Evolutionary conservation across 2,113 vertebrate species (phyloP).

Genomic region (Tychaedon coryphoeus): DNA sequence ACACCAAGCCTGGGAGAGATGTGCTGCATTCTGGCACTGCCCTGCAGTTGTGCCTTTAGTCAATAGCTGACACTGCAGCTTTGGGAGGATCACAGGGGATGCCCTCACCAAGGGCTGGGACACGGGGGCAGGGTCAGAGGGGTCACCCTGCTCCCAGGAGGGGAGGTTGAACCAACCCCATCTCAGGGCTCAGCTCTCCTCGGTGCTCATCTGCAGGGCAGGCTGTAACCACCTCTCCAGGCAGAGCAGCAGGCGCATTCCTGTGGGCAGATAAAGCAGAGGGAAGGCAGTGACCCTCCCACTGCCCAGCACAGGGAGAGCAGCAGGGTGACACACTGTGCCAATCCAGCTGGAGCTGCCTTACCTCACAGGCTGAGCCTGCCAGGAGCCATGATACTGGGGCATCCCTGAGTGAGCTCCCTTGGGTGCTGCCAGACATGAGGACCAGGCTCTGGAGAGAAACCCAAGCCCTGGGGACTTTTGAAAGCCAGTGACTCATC

Average conservation of each 20-base stretch:
- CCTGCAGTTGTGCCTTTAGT: background rate
- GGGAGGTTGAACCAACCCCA: fast-evolving
- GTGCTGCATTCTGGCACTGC: background rate
- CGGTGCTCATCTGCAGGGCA: fast-evolving
- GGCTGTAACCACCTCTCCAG: background rate
- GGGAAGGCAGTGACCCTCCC: background rate
- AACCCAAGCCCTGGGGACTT: background rate
- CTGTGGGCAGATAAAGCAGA: background rate
- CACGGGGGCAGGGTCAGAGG: no score
- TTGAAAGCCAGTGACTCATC: background rate
- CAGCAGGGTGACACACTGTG: fast-evolving
- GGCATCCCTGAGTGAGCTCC: background rate
- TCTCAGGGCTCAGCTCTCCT: background rate
- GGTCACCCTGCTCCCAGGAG: background rate
- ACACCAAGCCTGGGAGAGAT: background rate
- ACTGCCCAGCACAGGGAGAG: background rate
- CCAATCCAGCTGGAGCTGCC: background rate
- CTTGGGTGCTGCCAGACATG: fast-evolving
- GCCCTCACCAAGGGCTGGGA: background rate
- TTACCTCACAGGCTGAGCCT: no score
- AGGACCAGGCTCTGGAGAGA: background rate
- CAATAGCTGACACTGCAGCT: background rate
- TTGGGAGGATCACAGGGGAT: background rate
- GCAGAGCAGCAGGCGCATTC: fast-evolving
- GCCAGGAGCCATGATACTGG: background rate